phyloP scores from a whole-genome alignment of 2,797 vertebrate genomes.

The Xiphophorus birchmanni region DNA sequence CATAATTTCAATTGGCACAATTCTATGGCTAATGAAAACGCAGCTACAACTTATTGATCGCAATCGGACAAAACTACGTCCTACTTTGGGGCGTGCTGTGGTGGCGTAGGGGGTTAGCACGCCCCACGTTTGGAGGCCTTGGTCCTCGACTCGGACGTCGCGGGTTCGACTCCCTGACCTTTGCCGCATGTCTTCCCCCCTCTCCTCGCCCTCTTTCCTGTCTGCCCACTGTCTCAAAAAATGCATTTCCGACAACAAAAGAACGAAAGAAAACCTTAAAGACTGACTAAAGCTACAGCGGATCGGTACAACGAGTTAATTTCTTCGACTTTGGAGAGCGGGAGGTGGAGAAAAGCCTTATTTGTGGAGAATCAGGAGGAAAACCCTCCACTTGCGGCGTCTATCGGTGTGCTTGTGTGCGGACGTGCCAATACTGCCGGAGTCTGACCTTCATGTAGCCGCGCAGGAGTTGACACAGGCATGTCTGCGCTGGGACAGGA shows the following conservation, averaged over 20 bases:
- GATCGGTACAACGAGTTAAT: constrained; percentile 78
- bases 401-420: background rate
- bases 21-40: no score
- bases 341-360: constrained; percentile 65
- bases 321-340: constrained; percentile 66
- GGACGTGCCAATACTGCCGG: constrained; percentile 43
- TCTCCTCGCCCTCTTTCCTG: no score
- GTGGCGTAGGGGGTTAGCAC: no score
- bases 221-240: no score
- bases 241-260: constrained; percentile 35
- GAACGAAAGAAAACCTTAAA: background rate
- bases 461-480: constrained; percentile 81
- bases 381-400: constrained; percentile 37
- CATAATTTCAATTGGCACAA: no score
- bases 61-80: background rate
- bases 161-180: no score
- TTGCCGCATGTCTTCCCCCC: no score
- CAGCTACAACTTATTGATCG: background rate
- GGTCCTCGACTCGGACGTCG: no score
- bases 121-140: no score
- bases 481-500: constrained; percentile 78
- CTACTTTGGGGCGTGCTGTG: background rate
- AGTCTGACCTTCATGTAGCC: constrained; percentile 82
- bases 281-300: constrained; percentile 75
- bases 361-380: constrained; percentile 74